These are phyloP conservation scores for Cremastinae sp. DNA, from an alignment of 2,888 invertebrate species.

Conservation along the genomic window DNA sequence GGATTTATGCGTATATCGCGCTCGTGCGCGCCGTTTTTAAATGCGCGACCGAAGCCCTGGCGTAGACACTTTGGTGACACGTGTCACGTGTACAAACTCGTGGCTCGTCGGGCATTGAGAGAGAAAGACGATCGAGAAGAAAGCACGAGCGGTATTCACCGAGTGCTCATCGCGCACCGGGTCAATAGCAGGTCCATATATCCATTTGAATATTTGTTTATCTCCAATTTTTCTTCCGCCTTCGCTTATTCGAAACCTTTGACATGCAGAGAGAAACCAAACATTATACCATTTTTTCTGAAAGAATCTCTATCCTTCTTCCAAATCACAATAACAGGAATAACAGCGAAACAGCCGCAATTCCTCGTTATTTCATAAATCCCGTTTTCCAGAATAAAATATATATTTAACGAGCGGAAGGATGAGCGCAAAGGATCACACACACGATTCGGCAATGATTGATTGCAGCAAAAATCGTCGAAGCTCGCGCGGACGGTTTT, in stretches of 20 bases:
- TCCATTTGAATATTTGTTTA: slow-evolving; percentile 39
- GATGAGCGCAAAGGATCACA: too few species aligned
- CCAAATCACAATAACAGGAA: too few species aligned
- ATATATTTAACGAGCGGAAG: too few species aligned
- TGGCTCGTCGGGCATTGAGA: slow-evolving; percentile 8
- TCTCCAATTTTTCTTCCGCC: slow-evolving; percentile 33
- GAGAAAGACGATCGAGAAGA: slow-evolving; percentile 38
- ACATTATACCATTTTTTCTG: slow-evolving; percentile 19
- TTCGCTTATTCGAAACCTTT: too few species aligned
- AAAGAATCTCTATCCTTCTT: too few species aligned
- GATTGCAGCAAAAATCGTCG: too few species aligned
- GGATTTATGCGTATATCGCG: slow-evolving; percentile 35
- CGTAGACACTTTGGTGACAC: slow-evolving; percentile 51
- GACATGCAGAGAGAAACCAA: too few species aligned
- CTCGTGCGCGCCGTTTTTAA: slow-evolving; percentile 12
- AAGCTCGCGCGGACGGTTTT: too few species aligned
- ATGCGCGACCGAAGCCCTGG: slow-evolving; percentile 3
- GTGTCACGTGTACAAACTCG: slow-evolving; percentile 50
- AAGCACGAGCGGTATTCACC: slow-evolving; percentile 24
- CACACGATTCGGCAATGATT: not conserved
- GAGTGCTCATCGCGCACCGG: slow-evolving; percentile 44
- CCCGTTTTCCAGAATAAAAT: too few species aligned
- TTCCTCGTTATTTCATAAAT: too few species aligned
- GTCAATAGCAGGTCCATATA: slow-evolving; percentile 26
- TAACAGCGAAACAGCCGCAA: too few species aligned